Base-by-base conservation (phyloP, 2,888 invertebrate species). In the Melanotus villosus region DNA sequence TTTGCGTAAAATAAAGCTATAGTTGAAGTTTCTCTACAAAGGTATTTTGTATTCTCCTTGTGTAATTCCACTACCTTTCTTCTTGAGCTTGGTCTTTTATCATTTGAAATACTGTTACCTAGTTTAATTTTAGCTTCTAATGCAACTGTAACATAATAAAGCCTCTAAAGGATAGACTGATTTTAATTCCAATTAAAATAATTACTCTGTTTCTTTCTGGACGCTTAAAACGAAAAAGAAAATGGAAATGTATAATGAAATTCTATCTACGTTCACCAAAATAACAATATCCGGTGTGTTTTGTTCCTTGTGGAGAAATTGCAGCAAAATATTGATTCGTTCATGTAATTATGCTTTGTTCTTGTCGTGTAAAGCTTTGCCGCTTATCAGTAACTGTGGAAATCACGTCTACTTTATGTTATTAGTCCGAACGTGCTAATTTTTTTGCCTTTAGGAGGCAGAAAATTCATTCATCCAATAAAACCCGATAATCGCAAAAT, bases 401-500 rank as follows among this genome's bases (percentile, higher is more conserved):
- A 41, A 41, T 41, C 18, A 41, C 41, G 16, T 41, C 16, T 41
- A 41, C 41, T 41, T 41, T 7, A 14, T 16, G 41, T 41, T 41
- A 41, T 41, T 41, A 41, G 41, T 41, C 41, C 18, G 14, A 14
- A 41, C 18, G 41, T 16, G 41, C 12, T 41, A 41, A 41, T 41
- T 41, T 41, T 34, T 41, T 41, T 41, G 18, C 41, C 14, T 41
- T 41, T 41, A 14, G 14, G 14, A 41, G 16, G 12, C 41, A 16
- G 5, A 41, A 41, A 41, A 14, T n/a, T 41, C 41, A 14, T 41
- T 41, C 41, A 16, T 41, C 18, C 41, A 14, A 41, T 41, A 41
- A 41, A 41, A 41, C 14, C 41, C 41, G 41, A 41, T 41, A 41
- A 41, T 41, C 41, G 16, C 14, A 14, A 41, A 41, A 41, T 41